phyloP scores from a whole-genome alignment of 2,797 vertebrate genomes.

The Siniperca undulata region DNA sequence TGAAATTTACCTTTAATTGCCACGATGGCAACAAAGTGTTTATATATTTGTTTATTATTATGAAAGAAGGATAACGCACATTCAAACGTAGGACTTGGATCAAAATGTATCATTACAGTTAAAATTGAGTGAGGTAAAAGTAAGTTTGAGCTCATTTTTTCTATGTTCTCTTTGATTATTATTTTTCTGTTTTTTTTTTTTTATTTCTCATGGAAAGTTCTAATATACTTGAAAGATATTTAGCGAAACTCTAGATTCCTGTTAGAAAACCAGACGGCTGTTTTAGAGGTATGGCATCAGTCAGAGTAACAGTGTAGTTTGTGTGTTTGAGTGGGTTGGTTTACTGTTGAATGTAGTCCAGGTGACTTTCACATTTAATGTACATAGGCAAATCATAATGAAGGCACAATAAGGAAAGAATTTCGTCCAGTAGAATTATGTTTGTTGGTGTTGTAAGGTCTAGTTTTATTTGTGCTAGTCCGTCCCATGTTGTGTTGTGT shows the following conservation, averaged over 20 bases:
- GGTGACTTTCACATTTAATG: constrained; percentile 83
- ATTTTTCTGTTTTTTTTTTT: constrained; percentile 43
- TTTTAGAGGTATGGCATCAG: constrained; percentile 70
- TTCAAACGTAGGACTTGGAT: constrained; percentile 76
- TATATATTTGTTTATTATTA: constrained; percentile 82
- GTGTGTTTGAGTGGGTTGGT: constrained; percentile 79
- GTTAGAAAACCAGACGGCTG: constrained; percentile 62
- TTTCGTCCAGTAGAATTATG: constrained; percentile 72
- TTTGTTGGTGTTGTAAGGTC: constrained; percentile 73
- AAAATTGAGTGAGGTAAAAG: constrained; percentile 70
- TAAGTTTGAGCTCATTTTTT: constrained; percentile 72
- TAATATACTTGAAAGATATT: constrained; percentile 87
- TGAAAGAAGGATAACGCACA: constrained; percentile 81
- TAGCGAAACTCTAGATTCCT: constrained; percentile 78
- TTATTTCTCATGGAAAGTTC: constrained; percentile 80
- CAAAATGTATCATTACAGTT: constrained; percentile 74
- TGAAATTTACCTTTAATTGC: constrained; percentile 81
- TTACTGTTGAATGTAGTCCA: constrained; percentile 86
- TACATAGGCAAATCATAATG: constrained; percentile 84
- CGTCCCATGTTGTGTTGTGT: constrained; percentile 84
- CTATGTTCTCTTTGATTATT: constrained; percentile 61
- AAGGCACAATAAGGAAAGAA: constrained; percentile 81
- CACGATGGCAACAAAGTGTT: constrained; percentile 81
- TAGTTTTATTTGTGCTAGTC: constrained; percentile 81
- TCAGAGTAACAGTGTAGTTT: constrained; percentile 80